These are phyloP conservation scores for Pipistrellus pygmaeus DNA, from an alignment of 2,797 vertebrate species.

Conservation along the genomic window DNA sequence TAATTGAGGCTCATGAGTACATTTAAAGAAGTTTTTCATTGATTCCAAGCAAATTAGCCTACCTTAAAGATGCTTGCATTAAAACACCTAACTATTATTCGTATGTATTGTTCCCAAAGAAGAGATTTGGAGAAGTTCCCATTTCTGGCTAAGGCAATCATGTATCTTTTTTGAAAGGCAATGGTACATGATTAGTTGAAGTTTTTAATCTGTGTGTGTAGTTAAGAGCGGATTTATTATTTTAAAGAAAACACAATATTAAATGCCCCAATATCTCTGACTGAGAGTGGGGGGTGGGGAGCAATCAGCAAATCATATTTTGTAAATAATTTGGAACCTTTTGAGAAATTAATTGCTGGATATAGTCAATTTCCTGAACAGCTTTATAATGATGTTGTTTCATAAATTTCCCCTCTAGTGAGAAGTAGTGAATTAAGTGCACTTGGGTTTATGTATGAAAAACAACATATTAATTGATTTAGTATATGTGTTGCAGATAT, in stretches of 20 bases:
- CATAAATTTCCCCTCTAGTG: slow-evolving; percentile 14
- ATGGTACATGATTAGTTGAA: neutral
- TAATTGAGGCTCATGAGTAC: neutral
- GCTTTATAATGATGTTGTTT: slow-evolving; percentile 46
- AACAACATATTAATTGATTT: slow-evolving; percentile 64
- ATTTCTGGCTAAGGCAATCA: neutral
- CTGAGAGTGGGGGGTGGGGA: neutral
- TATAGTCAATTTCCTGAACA: neutral
- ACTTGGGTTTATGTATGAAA: slow-evolving; percentile 15
- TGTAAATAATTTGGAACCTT: slow-evolving; percentile 28
- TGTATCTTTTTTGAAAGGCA: slow-evolving; percentile 26
- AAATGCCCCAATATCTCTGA: neutral
- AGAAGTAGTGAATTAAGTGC: slow-evolving; percentile 55
- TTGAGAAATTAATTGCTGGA: slow-evolving; percentile 48
- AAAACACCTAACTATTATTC: neutral
- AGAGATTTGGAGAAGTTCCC: neutral
- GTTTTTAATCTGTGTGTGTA: neutral
- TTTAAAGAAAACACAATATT: neutral
- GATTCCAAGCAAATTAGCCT: slow-evolving; percentile 21
- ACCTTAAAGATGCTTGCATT: slow-evolving; percentile 39
- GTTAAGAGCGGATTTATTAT: slow-evolving; percentile 6
- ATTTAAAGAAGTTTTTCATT: neutral
- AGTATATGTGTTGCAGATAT: neutral
- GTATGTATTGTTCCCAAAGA: slow-evolving; percentile 13
- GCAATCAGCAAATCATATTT: neutral